Evolutionary conservation across 2,113 vertebrate species (phyloP).

Genomic region (Petaurus breviceps): DNA sequence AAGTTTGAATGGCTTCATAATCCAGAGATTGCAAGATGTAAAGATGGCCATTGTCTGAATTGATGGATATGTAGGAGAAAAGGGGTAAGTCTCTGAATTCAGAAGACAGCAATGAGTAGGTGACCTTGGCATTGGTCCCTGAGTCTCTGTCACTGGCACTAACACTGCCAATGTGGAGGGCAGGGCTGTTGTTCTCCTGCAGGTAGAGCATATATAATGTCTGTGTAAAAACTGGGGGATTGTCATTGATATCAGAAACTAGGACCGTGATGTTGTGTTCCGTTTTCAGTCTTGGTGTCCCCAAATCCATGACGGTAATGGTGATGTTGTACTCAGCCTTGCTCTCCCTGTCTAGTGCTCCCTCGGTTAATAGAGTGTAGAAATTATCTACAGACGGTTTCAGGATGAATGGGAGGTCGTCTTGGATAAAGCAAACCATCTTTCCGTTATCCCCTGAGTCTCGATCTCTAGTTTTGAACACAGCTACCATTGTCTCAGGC

Average conservation of each 20-base stretch:
- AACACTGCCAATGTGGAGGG: conserved; percentile 93
- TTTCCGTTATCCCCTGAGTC: conserved; percentile 83
- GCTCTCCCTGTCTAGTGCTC: conserved; percentile 89
- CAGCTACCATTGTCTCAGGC: conserved; percentile 75
- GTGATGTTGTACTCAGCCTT: conserved; percentile 91
- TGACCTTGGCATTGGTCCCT: conserved; percentile 92
- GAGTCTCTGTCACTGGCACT: conserved; percentile 91
- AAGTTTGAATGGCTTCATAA: not conserved
- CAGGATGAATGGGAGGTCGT: conserved; percentile 58
- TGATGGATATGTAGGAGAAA: conserved; percentile 94
- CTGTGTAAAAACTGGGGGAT: conserved; percentile 91
- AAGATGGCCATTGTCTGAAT: conserved; percentile 94
- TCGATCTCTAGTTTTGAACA: conserved; percentile 81
- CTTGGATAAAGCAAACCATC: conserved; percentile 49
- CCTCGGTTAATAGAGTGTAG: conserved; percentile 87
- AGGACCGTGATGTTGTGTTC: conserved; percentile 86
- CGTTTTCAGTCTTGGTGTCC: conserved; percentile 88
- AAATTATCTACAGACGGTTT: conserved; percentile 88
- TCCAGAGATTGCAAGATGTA: conserved; percentile 93
- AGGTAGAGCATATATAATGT: conserved; percentile 93
- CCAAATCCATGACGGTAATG: conserved; percentile 90
- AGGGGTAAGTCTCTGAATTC: conserved; percentile 93
- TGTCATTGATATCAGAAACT: conserved; percentile 95
- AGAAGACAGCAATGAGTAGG: conserved; percentile 91
- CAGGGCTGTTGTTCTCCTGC: conserved; percentile 94